Percentiles rank a stretch among this genome's conserved stretches.
Conservation (phyloP, 2,113 vertebrate species). For the Halichoerus grypus region DNA sequence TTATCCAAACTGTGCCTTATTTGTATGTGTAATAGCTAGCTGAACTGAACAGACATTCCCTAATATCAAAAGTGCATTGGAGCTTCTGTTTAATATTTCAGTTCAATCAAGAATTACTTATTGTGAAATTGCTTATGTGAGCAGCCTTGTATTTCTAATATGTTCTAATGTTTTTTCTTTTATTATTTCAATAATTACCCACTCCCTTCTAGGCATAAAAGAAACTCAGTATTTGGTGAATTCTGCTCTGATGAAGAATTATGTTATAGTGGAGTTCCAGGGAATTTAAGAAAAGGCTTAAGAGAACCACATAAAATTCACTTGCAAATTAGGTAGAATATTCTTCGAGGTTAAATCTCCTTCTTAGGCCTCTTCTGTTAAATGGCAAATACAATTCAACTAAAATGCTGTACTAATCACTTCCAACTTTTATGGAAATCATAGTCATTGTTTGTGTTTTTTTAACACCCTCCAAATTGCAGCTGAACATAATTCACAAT, state of each 20-base stretch:
- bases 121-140: background rate
- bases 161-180: constrained; percentile 19
- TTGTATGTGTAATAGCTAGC: background rate
- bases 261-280: background rate
- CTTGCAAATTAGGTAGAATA: constrained; percentile 15
- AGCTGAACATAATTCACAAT: constrained; percentile 73
- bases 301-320: background rate
- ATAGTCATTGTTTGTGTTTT: constrained; percentile 42
- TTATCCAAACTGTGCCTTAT: background rate
- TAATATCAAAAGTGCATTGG: background rate
- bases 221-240: background rate
- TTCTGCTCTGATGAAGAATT: background rate
- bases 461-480: background rate
- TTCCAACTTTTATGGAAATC: constrained; percentile 62
- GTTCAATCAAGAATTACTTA: background rate
- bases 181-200: background rate
- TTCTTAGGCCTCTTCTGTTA: background rate
- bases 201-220: background rate
- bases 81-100: background rate
- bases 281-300: background rate
- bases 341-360: constrained; percentile 27
- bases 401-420: constrained; percentile 48
- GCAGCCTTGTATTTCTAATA: background rate
- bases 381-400: constrained; percentile 25
- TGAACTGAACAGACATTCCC: background rate